Base-by-base conservation (phyloP, 2,888 invertebrate species). In the Anoplius nigerrimus region DNA sequence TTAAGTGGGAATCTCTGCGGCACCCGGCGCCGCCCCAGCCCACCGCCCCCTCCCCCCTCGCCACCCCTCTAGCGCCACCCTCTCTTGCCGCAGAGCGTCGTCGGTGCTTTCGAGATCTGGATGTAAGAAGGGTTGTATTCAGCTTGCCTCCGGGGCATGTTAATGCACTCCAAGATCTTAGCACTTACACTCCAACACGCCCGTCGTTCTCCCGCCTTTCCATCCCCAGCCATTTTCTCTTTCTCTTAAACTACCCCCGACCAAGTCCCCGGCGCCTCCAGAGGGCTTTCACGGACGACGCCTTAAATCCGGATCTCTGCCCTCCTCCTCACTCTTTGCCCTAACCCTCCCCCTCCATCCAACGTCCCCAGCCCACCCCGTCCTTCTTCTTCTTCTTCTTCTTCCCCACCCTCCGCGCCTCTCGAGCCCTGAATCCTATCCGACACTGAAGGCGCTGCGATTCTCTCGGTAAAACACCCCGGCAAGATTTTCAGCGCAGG, bases 91-190 rank as follows among this genome's bases (percentile, higher is more conserved):
- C 16, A 48, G 42, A 13, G 18, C 48, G 48, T 16, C 16, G 48
- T 4, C 72, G 76, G 78, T 79, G 84, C 82, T 84, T 81, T 83
- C 74, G 79, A 81, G 84, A 84, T 84, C 79, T 81, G 82, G 84
- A 85, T 85, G 88, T 88, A 88, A 88, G 88, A 88, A 88, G 88
- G 88, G 88, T 88, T 88, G 88, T 88, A 88, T 84, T 84, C 86
- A 82, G 84, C 85, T 84, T 83, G 87, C 87, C 87, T 88, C 77
- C 82, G 75, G 86, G 88, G 87, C 88, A 88, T 88, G 88, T 88
- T 88, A 88, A 88, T 88, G 88, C 87, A 88, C 88, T 88, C 86
- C 82, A 76, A 86, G 87, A 88, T 88, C 88, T 88, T 88, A 88
- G 88, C 88, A 88, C 88, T 88, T 88, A 88, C 88, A 88, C 88